phyloP scores from a whole-genome alignment of 2,888 invertebrate genomes.

The Crossocerus cetratus region DNA sequence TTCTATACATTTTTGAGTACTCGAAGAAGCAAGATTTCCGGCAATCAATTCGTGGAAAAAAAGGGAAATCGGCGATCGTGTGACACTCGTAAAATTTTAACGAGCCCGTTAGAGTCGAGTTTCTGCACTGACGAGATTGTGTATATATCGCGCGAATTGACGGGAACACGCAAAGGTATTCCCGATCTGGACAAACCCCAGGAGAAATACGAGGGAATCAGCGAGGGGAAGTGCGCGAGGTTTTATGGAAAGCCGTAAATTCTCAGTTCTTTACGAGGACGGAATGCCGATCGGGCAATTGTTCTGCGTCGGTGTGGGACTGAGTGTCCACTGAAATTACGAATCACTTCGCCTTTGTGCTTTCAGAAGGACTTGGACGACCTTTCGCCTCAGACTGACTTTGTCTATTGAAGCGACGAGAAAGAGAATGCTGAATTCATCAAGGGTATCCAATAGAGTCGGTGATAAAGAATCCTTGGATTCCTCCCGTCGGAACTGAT shows the following conservation, averaged over 20 bases:
- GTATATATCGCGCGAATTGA: slow-evolving; percentile 8
- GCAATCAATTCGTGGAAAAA: background rate
- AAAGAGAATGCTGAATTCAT: too few species aligned
- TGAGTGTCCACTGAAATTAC: background rate
- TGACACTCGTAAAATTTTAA: slow-evolving; percentile 16
- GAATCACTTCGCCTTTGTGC: background rate
- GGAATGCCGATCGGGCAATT: slow-evolving; percentile 15
- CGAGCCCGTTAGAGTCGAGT: slow-evolving; percentile 9
- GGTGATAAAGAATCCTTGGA: background rate
- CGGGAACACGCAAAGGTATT: background rate
- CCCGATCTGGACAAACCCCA: slow-evolving; percentile 2
- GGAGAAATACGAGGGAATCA: background rate
- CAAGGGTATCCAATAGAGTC: too few species aligned
- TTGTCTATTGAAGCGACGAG: too few species aligned
- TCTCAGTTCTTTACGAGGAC: slow-evolving; percentile 8
- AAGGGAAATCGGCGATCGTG: slow-evolving; percentile 5
- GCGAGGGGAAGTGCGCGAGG: background rate
- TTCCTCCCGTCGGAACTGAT: background rate
- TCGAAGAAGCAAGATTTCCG: background rate
- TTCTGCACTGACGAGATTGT: too few species aligned
- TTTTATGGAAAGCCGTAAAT: slow-evolving; percentile 31
- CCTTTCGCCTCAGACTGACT: too few species aligned
- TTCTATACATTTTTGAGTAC: background rate
- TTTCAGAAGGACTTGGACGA: background rate
- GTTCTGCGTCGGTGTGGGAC: slow-evolving; percentile 2